Evolutionary conservation across 2,797 vertebrate species (phyloP), one percentile per base, ranked within the genome.

Genomic region (Thalassophryne amazonica): DNA sequence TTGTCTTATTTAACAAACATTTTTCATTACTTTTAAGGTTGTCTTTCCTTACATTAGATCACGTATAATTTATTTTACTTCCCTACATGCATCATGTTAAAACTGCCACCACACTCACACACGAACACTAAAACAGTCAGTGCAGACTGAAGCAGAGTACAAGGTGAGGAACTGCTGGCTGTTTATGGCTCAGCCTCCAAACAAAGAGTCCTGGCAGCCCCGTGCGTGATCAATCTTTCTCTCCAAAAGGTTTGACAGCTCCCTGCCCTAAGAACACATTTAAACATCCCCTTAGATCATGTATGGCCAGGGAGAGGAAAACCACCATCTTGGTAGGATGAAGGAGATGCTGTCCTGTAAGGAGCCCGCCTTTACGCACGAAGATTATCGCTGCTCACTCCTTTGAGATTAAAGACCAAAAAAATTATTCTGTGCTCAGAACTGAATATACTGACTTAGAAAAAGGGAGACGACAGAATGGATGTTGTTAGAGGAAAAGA

Each of bases 201-300:
- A 98, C 96, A 98, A 98, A 97, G 95, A 94, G 90, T 91, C 86
- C 86, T 88, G 89, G 91, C 90, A 94, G 92, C 88, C n/a, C 93
- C 93, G 93, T 56, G 88, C 74, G 88, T 77, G 92, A 98, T 98
- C 96, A 97, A 98, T 98, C 96, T 98, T 96, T 88, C 90, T 93
- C 88, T 89, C 94, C 93, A 92, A 94, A 94, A 93, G 94, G 91
- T 92, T 93, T 98, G 96, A 98, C 96, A 98, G 96, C 94, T 94
- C 92, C 87, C 92, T 93, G 94, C 94, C 94, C 93, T 93, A 91
- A 94, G 94, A 97, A 95, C 93, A 94, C 96, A 93, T 95, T 94
- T 95, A 91, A 94, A 92, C 91, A 91, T 90, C 92, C 90, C 90
- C 91, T 91, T 86, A 92, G 90, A 94, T 94, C 93, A 94, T 93